Evolutionary conservation across 2,113 vertebrate genomes (phyloP).

Genomic region (Formicarius rufipectus): DNA sequence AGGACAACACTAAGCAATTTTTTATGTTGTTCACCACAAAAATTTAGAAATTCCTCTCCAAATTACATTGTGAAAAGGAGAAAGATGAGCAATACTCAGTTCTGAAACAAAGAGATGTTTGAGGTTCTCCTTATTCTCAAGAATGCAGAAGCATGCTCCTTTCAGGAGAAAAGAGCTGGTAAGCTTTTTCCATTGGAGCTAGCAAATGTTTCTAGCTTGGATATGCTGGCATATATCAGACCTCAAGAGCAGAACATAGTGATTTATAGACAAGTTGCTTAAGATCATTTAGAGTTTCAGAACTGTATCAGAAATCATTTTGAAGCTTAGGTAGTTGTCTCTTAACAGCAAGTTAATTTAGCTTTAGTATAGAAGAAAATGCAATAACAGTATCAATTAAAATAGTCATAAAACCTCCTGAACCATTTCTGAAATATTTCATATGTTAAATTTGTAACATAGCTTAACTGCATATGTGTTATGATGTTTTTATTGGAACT

Average conservation of each 20-base stretch:
- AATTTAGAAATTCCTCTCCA: not conserved
- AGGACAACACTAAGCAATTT: too few species aligned
- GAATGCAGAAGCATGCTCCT: not conserved
- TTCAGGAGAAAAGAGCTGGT: not conserved
- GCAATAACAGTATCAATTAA: constrained; percentile 20
- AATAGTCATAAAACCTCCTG: constrained; percentile 32
- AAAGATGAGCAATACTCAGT: not conserved
- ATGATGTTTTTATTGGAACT: not conserved
- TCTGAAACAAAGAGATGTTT: not conserved
- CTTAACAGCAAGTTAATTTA: constrained; percentile 31
- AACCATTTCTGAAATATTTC: constrained; percentile 23
- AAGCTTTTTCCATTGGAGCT: not conserved
- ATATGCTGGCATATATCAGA: not conserved
- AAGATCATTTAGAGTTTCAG: constrained; percentile 21
- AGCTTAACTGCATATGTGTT: not conserved
- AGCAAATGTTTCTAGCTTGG: not conserved
- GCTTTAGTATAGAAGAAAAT: constrained; percentile 26
- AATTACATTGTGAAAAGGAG: not conserved
- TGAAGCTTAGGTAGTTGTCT: not conserved
- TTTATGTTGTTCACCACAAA: not conserved
- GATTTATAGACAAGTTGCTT: constrained; percentile 19
- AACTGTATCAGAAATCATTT: not conserved
- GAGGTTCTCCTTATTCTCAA: not conserved
- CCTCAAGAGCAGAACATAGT: not conserved
- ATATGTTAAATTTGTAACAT: not conserved